phyloP scores from a whole-genome alignment of 2,113 vertebrate species.

The Gymnocephalus cernua region DNA sequence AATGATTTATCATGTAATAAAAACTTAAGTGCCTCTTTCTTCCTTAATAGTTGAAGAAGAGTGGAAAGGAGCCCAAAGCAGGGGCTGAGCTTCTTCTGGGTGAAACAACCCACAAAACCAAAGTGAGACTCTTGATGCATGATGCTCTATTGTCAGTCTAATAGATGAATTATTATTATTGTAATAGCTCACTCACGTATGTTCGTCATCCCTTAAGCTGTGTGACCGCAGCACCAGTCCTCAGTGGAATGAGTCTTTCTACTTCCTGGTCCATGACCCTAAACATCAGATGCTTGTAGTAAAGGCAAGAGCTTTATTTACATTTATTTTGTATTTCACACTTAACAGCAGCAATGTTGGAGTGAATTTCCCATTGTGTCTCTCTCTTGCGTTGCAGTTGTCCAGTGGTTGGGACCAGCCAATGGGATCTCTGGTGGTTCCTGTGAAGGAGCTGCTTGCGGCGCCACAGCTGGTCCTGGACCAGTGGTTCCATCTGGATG shows the following conservation, averaged over 20 bases:
- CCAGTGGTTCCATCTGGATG: slow-evolving; percentile 86
- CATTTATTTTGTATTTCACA: neutral
- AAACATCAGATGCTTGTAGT: slow-evolving; percentile 87
- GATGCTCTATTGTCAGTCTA: neutral
- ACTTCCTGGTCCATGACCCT: slow-evolving; percentile 89
- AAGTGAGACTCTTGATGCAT: slow-evolving; percentile 78
- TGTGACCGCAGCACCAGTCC: slow-evolving; percentile 83
- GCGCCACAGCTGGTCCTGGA: slow-evolving; percentile 86
- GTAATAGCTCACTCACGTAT: neutral
- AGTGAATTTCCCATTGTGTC: neutral
- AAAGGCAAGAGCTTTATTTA: slow-evolving; percentile 81
- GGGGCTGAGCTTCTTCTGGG: slow-evolving; percentile 85
- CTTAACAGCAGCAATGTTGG: neutral
- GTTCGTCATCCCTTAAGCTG: slow-evolving; percentile 72
- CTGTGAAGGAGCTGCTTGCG: slow-evolving; percentile 85
- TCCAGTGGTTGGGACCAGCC: slow-evolving; percentile 84
- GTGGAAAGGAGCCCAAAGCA: slow-evolving; percentile 88
- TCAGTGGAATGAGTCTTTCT: slow-evolving; percentile 88
- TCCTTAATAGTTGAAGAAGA: slow-evolving; percentile 86
- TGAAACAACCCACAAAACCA: slow-evolving; percentile 85
- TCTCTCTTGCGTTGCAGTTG: slow-evolving; percentile 65
- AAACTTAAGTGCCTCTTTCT: neutral
- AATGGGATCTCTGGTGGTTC: slow-evolving; percentile 87
- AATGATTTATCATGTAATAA: neutral
- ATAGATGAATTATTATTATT: neutral